These are phyloP conservation scores for Hybos culiciformis DNA, from an alignment of 2,888 invertebrate genomes.

Conservation along the genomic window DNA sequence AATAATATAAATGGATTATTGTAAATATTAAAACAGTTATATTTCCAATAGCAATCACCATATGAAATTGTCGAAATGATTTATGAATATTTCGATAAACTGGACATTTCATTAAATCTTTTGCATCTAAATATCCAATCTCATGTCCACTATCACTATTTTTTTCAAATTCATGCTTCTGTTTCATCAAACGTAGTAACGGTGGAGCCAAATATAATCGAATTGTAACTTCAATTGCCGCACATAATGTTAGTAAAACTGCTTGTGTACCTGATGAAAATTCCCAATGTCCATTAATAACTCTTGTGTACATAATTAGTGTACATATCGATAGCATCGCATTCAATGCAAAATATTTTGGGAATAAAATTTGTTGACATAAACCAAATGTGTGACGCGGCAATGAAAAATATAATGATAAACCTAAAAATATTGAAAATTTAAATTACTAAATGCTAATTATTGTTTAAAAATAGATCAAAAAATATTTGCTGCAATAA, in stretches of 20 bases:
- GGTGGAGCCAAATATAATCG: constrained; percentile 65
- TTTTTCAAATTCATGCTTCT: constrained; percentile 61
- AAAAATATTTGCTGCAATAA: neutral
- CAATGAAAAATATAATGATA: constrained; percentile 71
- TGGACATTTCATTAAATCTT: constrained; percentile 59
- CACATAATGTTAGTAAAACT: constrained; percentile 25
- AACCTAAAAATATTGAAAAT: constrained; percentile 41
- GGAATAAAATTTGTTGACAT: constrained; percentile 75
- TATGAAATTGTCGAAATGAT: constrained; percentile 62
- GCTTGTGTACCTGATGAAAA: constrained; percentile 42
- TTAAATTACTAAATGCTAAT: neutral
- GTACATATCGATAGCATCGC: constrained; percentile 59
- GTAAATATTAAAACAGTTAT: constrained; percentile 55
- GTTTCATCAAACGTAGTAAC: constrained; percentile 56
- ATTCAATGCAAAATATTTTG: constrained; percentile 73
- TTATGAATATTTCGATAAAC: constrained; percentile 63
- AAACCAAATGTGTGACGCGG: constrained; percentile 78
- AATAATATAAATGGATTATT: constrained; percentile 51
- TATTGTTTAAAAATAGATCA: neutral
- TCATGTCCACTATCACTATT: constrained; percentile 66
- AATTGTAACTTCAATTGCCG: constrained; percentile 55
- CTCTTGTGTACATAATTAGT: constrained; percentile 47
- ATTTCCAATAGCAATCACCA: constrained; percentile 67
- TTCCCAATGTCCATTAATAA: constrained; percentile 40
- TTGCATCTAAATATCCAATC: constrained; percentile 57